Conservation (phyloP, 1,140 invertebrate genomes). For the Drosophila yakuba region DNA sequence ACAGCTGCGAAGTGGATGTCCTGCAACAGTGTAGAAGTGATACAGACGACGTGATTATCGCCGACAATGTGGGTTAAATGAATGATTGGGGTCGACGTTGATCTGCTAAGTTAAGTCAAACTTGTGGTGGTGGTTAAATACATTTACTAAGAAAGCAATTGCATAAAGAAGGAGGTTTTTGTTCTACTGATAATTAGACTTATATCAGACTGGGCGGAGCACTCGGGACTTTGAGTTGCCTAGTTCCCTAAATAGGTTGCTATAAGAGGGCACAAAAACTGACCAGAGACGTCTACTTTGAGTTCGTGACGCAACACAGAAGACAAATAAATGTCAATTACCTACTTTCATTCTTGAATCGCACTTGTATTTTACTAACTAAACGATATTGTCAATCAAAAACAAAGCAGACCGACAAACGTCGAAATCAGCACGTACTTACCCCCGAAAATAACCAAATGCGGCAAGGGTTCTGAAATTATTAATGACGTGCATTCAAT, state of each 20-base stretch:
- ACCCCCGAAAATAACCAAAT: constrained; percentile 13
- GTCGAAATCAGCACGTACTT: constrained; percentile 12
- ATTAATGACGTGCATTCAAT: constrained; percentile 40
- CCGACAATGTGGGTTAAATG: background rate
- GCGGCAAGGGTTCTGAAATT: background rate
- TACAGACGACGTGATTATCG: constrained; percentile 5
- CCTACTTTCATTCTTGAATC: background rate
- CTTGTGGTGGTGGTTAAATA: constrained; percentile 25
- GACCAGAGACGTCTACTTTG: background rate
- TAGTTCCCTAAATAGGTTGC: background rate
- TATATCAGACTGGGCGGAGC: background rate
- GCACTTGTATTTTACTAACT: background rate
- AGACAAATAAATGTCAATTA: constrained; percentile 23
- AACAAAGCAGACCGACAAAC: constrained; percentile 4
- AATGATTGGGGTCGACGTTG: too few relatives aligned
- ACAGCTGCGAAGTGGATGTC: constrained; percentile 47
- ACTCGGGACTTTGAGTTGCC: background rate
- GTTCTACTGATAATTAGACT: too few relatives aligned
- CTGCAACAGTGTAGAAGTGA: constrained; percentile 53
- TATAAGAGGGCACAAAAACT: background rate
- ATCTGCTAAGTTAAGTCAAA: constrained; percentile 9
- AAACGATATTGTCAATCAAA: constrained; percentile 14
- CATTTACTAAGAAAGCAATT: background rate
- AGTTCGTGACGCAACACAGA: background rate
- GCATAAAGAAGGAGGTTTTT: background rate